Base-by-base conservation (phyloP, 1,140 invertebrate genomes). In the Drosophila takahashii region DNA sequence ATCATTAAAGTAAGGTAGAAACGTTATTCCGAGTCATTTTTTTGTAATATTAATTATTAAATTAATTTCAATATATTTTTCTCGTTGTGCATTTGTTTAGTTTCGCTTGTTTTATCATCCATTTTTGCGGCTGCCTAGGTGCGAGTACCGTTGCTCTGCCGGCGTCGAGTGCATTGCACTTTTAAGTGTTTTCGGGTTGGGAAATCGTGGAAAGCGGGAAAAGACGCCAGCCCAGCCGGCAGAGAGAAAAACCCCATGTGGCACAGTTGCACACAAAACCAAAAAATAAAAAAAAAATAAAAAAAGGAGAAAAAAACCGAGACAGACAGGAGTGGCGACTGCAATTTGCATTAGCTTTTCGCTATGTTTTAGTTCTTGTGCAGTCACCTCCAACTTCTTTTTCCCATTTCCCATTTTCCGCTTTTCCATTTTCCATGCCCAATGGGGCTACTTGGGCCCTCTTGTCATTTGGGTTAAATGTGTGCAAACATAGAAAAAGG, bases 151-250 rank as follows among this genome's bases (percentile, higher is more conserved):
- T 80, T 80, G 57, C 47, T 44, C 32, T 54, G 54, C 27, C 60
- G 42, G 45, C 58, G 52, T 67, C 36, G 64, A 81, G 81, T 86
- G 81, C 81, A 85, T 70, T 85, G 81, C 81, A 85, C 81, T 85
- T 57, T 85, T 60, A 78, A 85, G 81, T 85, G 73, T 73, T 79
- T 77, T 75, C 66, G 58, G 53, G 56, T 48, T 29, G 62, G 61
- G 29, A 62, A 72, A 76, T 39, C 34, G 26, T 37, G 44, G 6
- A 16, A 34, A 44, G 39, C 26, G 34, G 41, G 57, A 37, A 42
- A 34, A 52, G 34, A 37, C 58, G 64, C 36, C 22, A 22, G 22
- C 22, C 22, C 22, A 22, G 22, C 22, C 29, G 7, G 29, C 45
- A 62, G 34, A 52, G 34, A 52, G 56, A 71, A 61, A 74, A 74